These are phyloP conservation scores for Poecilia gillii DNA, from an alignment of 2,797 vertebrate species.

Conservation along the genomic window DNA sequence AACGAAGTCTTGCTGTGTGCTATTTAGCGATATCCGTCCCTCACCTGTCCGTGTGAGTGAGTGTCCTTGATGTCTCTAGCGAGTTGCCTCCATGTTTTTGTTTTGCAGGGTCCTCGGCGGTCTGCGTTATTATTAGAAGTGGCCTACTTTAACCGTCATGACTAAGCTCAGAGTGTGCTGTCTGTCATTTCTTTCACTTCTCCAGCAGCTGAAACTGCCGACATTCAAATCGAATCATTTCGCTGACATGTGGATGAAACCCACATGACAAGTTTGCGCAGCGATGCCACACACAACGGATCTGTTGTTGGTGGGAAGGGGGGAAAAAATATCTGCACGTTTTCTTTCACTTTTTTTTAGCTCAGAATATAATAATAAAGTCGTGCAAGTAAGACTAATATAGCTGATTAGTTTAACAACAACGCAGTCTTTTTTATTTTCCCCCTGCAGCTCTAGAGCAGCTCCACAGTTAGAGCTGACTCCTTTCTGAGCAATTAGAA, in stretches of 20 bases:
- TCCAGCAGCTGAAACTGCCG: not conserved
- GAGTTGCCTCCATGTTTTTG: constrained; percentile 70
- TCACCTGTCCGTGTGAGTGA: constrained; percentile 53
- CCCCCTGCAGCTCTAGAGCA: not conserved
- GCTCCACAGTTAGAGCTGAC: not conserved
- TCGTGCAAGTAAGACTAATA: not conserved
- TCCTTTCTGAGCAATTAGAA: not conserved
- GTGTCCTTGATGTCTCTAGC: constrained; percentile 1
- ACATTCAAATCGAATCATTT: constrained; percentile 2
- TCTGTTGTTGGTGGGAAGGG: not conserved
- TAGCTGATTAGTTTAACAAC: not conserved
- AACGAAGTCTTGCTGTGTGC: not conserved
- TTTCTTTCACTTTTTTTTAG: not conserved
- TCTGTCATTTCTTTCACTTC: constrained; percentile 39
- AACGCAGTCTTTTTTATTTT: not conserved
- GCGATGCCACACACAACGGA: not conserved
- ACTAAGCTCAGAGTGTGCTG: constrained; percentile 43
- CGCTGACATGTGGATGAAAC: constrained; percentile 1
- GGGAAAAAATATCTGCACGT: not conserved
- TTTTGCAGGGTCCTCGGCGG: constrained; percentile 43
- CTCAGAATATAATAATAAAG: not conserved
- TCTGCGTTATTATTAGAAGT: constrained; percentile 88
- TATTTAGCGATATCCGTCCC: constrained; percentile 12
- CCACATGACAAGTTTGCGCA: not conserved
- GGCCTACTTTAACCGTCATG: constrained; percentile 81